Conservation (phyloP, 2,888 invertebrate genomes). For the Dyspetes luteomarginatus region DNA sequence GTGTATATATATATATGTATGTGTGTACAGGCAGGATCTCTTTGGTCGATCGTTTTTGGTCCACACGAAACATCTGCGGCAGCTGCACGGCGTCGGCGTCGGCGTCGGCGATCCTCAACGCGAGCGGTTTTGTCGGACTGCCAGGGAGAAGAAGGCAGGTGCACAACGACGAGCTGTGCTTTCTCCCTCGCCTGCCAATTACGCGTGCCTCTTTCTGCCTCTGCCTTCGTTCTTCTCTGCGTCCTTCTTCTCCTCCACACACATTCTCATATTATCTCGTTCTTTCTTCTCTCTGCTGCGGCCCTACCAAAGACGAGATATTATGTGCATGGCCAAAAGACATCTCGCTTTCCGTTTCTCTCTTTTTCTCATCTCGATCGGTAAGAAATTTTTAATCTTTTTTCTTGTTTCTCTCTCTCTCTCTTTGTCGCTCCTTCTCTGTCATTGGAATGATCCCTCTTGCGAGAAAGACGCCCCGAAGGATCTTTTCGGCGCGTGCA, state of each 20-base stretch:
- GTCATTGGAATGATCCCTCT: conserved; percentile 29
- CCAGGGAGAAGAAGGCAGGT: conserved; percentile 65
- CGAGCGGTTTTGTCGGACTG: no score
- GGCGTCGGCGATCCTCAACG: conserved; percentile 39
- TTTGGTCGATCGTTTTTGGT: conserved; percentile 74
- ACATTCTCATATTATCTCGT: conserved; percentile 11
- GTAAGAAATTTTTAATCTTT: conserved; percentile 18
- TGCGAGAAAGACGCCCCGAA: conserved; percentile 32
- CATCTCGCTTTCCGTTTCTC: no score
- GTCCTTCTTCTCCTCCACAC: conserved; percentile 2
- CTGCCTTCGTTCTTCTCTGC: conserved; percentile 36
- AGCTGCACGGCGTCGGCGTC: conserved; percentile 77
- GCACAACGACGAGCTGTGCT: conserved; percentile 59
- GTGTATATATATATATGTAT: not conserved
- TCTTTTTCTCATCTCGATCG: no score
- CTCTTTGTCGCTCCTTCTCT: not conserved
- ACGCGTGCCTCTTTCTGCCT: conserved; percentile 69
- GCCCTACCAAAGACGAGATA: no score
- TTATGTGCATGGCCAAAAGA: no score
- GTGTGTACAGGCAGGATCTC: conserved; percentile 41
- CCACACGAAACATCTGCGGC: conserved; percentile 82
- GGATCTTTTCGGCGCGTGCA: conserved; percentile 62
- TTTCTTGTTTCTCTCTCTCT: conserved; percentile 11
- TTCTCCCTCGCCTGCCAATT: conserved; percentile 67
- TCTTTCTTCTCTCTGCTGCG: not conserved